Evolutionary conservation across 2,797 vertebrate species (phyloP).

Genomic region (Cercopithecus neglectus): DNA sequence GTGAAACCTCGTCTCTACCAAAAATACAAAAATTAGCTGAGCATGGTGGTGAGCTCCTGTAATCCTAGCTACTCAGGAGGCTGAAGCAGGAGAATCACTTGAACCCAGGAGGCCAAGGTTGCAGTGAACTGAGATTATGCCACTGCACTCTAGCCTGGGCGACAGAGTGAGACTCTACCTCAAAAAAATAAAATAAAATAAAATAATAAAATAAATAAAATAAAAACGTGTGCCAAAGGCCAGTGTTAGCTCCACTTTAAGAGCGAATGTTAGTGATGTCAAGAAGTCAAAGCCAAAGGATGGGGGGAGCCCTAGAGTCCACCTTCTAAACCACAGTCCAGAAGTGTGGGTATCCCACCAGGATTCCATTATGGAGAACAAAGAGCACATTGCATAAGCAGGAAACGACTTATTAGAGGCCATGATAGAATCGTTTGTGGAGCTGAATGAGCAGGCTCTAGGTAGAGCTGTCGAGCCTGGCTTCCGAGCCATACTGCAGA

Average conservation of each 20-base stretch:
- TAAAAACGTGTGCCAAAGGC: neutral
- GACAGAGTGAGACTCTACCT: neutral
- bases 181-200: neutral
- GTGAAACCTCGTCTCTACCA: neutral
- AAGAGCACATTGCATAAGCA: rapidly evolving
- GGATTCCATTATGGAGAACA: neutral
- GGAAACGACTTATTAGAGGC: neutral
- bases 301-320: rapidly evolving
- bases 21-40: neutral
- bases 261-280: neutral
- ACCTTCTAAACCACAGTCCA: neutral
- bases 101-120: neutral
- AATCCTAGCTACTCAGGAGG: neutral
- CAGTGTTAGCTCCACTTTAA: rapidly evolving
- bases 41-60: neutral
- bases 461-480: rapidly evolving
- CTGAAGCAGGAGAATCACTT: neutral
- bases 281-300: neutral
- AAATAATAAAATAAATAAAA: neutral
- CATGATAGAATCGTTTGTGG: rapidly evolving
- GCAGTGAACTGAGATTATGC: neutral
- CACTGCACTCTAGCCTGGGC: neutral
- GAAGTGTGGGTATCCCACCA: neutral
- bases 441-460: neutral
- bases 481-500: rapidly evolving